Conservation (phyloP, 2,113 vertebrate genomes). For the Shinisaurus crocodilurus region DNA sequence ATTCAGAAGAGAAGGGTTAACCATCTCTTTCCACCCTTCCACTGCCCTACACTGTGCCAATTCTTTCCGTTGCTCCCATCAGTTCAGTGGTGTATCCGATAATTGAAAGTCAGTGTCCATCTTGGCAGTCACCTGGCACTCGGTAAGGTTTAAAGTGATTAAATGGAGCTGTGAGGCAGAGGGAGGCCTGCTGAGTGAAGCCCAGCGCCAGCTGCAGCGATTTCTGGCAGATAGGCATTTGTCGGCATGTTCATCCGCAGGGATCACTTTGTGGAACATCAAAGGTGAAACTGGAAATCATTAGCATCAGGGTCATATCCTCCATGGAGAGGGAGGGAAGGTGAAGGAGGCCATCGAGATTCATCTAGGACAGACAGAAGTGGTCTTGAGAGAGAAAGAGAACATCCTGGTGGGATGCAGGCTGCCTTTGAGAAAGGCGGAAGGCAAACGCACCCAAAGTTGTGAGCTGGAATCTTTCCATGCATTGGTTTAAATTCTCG, state of each 20-base stretch:
- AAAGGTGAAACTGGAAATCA: slow-evolving; percentile 31
- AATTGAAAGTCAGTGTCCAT: slow-evolving; percentile 29
- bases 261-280: slow-evolving; percentile 38
- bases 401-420: too few species aligned
- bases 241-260: neutral
- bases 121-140: slow-evolving; percentile 17
- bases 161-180: slow-evolving; percentile 18
- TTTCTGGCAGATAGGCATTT: slow-evolving; percentile 2
- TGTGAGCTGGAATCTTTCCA: neutral
- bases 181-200: neutral
- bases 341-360: neutral
- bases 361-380: neutral
- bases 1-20: neutral
- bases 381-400: neutral
- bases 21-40: too few species aligned
- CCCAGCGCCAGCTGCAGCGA: neutral
- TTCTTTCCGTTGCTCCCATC: neutral
- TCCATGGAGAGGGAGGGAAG: neutral
- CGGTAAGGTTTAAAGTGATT: slow-evolving; percentile 27
- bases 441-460: neutral
- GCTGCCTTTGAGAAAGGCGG: too few species aligned
- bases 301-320: slow-evolving; percentile 25
- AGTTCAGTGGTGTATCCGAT: neutral
- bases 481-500: neutral
- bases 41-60: neutral